phyloP scores from a whole-genome alignment of 2,113 vertebrate species.

The Fulica atra region DNA sequence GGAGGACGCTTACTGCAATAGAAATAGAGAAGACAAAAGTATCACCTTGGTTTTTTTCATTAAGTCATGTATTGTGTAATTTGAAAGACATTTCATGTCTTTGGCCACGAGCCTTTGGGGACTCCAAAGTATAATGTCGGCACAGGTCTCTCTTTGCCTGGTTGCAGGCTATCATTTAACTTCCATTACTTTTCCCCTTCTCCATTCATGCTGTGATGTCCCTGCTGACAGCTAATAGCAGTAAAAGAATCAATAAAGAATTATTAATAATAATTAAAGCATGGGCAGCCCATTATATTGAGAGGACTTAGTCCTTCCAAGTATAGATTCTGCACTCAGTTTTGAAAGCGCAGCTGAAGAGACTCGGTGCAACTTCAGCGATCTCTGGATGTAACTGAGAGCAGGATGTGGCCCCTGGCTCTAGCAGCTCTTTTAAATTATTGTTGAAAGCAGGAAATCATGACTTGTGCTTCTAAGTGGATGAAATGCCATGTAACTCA shows the following conservation, averaged over 20 bases:
- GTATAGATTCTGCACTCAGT: background rate
- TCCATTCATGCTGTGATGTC: background rate
- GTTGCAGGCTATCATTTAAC: background rate
- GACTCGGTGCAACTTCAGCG: background rate
- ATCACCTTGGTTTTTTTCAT: background rate
- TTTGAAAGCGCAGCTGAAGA: background rate
- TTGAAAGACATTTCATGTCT: background rate
- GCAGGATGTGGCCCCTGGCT: background rate
- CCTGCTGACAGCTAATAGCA: background rate
- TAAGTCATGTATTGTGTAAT: background rate
- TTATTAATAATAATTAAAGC: conserved; percentile 9
- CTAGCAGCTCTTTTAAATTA: background rate
- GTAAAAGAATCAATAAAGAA: background rate
- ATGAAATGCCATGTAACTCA: background rate
- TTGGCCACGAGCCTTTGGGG: background rate
- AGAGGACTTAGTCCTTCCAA: background rate
- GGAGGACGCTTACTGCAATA: background rate
- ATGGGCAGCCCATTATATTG: background rate
- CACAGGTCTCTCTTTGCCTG: background rate
- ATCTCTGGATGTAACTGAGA: background rate
- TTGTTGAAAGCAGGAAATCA: background rate
- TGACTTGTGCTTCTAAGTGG: background rate
- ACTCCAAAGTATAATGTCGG: background rate
- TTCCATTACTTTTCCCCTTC: background rate
- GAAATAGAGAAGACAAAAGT: background rate